Evolutionary conservation across 2,113 vertebrate genomes (phyloP), one percentile per base, ranked within the genome.

Genomic region (Campylomormyrus tamandua): DNA sequence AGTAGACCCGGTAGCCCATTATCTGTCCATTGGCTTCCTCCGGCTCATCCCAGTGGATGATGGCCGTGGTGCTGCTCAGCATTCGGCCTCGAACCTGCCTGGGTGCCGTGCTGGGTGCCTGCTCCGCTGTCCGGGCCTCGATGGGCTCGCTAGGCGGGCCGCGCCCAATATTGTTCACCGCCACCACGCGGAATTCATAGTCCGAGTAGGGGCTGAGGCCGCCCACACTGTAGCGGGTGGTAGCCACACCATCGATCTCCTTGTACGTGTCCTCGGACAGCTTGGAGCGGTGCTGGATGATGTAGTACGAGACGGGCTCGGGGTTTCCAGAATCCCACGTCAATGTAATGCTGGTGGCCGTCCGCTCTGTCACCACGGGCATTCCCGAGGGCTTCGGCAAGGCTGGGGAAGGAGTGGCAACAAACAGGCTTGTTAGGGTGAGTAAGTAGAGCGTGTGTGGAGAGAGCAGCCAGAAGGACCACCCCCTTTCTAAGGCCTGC

Each of bases 301-400:
- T 98, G 94, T 99, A 99, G 92, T 99, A 99, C 91, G 98, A 98
- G 90, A 99, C 97, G 0, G 98, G 98, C 91, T 99, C 98, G 19
- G 98, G 98, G 93, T 99, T 99, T 90, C 98, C 98, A 83, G 98
- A 99, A 94, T 99, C 98, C 98, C 98, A 99, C 0, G 98, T 98
- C 94, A 99, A 90, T 0, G 98, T 99, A 92, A 99, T 99, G 95
- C 98, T 99, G 74, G 98, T 99, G 39, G 98, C 98, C 53, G 98
- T 99, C 90, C 98, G 98, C 94, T 99, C 98, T 0, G 98, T 99
- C 92, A 99, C 97, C 45, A 99, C 94, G 31, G 98, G 98, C 85
- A 96, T 96, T 91, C 98, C 98, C 85, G 98, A 97, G 92, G 98
- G 96, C 93, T 97, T 99, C 80, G 98, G 98, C 95, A 99, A 96